Base-by-base conservation (phyloP, 1,140 invertebrate species). In the Oncopodura yosiiana region DNA sequence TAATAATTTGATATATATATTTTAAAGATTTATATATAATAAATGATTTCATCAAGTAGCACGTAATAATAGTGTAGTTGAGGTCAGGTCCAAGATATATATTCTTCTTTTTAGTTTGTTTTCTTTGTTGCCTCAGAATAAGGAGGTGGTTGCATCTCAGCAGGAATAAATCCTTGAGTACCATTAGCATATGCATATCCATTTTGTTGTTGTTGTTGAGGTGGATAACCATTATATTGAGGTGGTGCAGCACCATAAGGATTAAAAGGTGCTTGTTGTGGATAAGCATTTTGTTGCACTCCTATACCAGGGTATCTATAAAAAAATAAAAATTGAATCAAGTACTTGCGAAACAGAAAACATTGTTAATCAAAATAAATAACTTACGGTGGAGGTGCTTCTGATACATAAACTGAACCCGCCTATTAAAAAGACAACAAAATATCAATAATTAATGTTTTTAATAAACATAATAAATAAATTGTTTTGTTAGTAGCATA, bases 351-450 rank as follows among this genome's bases (percentile, higher is more conserved):
- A 9, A n/a, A 8, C 30, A 27, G 44, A 9, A 4, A 14, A 3
- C 12, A 16, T 18, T 41, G 37, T 16, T 70, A 69, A 56, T 77
- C 74, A 3, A 69, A 65, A 52, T 73, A 76, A 60, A 94, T 83
- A 38, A 91, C 92, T 74, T 96, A 96, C 0, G 93, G 92, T 50
- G 92, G 92, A n/a, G 93, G 92, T 66, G 81, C 86, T 66, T 89
- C 84, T 8, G 83, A 87, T 78, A 91, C 87, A 66, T 81, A 97
- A 3, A 97, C 90, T 38, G 81, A 81, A 68, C 90, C 86, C 30
- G 84, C n/a, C 84, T 77, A 79, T 69, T 65, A 64, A 55, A 64
- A 32, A 65, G 60, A 46, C 23, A 50, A 50, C 2, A 42, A 18
- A 44, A 26, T 30, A 30, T 52, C 27, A 16, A 43, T 36, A 53